These are phyloP conservation scores for Tetrao urogallus DNA, from an alignment of 2,113 vertebrate species.

Conservation along the genomic window DNA sequence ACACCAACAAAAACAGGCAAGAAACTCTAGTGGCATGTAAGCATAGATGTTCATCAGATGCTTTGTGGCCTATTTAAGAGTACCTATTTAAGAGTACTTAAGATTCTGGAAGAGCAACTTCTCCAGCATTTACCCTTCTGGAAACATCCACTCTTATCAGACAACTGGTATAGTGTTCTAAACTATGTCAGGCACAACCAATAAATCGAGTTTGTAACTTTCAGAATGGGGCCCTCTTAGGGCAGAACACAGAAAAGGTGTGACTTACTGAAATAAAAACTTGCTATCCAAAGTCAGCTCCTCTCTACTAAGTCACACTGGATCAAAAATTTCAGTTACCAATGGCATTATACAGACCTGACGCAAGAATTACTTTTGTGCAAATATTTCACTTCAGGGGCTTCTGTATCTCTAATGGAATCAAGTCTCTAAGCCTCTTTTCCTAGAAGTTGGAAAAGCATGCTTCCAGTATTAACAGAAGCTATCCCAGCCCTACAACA, in stretches of 20 bases:
- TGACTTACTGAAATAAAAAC: neutral
- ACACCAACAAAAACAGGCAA: neutral
- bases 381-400: neutral
- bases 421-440: neutral
- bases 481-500: neutral
- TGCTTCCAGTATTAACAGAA: accelerated
- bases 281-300: neutral
- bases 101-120: neutral
- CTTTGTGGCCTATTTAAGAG: neutral
- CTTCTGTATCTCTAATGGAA: neutral
- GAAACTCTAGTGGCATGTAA: neutral
- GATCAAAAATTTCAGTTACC: neutral
- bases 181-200: neutral
- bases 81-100: neutral
- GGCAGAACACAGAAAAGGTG: neutral
- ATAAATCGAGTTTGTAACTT: neutral
- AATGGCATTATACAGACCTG: neutral
- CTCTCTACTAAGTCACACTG: neutral
- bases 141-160: neutral
- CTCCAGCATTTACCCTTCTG: neutral
- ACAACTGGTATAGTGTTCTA: neutral
- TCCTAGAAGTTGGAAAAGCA: neutral
- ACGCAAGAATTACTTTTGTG: neutral
- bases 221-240: neutral
- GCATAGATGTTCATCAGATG: neutral